Evolutionary conservation across 2,888 invertebrate species (phyloP).

Genomic region (Thymelicus acteon): DNA sequence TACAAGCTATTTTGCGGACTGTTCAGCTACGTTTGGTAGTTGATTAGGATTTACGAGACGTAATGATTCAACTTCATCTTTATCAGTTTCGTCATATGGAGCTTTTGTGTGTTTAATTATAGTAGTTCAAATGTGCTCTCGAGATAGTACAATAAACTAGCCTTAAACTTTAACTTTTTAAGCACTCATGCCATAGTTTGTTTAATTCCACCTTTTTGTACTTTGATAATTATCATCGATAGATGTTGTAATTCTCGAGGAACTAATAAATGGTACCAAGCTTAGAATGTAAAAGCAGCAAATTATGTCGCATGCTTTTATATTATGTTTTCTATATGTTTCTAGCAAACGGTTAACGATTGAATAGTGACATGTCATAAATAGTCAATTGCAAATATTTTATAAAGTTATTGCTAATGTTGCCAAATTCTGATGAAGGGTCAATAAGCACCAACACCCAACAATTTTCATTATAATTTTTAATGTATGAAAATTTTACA

Average conservation of each 20-base stretch:
- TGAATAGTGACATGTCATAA: too few relatives aligned
- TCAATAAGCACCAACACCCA: neutral
- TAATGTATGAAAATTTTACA: neutral
- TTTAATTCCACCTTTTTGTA: slow-evolving; percentile 22
- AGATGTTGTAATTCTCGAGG: neutral
- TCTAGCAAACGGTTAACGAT: too few relatives aligned
- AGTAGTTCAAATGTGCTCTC: slow-evolving; percentile 34
- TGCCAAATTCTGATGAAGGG: neutral
- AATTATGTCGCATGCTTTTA: neutral
- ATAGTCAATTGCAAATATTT: too few relatives aligned
- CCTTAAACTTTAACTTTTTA: slow-evolving; percentile 33
- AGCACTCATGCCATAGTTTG: slow-evolving; percentile 27
- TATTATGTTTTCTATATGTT: neutral
- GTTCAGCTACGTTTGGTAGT: slow-evolving; percentile 69
- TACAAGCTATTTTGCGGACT: slow-evolving; percentile 84
- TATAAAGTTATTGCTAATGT: neutral
- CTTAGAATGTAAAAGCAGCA: slow-evolving; percentile 9
- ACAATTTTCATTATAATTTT: too few relatives aligned
- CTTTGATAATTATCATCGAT: slow-evolving; percentile 19
- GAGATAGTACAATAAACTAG: slow-evolving; percentile 34
- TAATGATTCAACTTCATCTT: slow-evolving; percentile 10
- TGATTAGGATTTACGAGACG: slow-evolving; percentile 11
- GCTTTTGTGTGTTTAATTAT: slow-evolving; percentile 31
- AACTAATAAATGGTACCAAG: slow-evolving; percentile 9
- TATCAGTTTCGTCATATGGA: slow-evolving; percentile 3